A percentile compares a stretch with the other conserved stretches of the same genome.
Conservation (phyloP, 2,888 invertebrate genomes). For the Orchestes rusci region DNA sequence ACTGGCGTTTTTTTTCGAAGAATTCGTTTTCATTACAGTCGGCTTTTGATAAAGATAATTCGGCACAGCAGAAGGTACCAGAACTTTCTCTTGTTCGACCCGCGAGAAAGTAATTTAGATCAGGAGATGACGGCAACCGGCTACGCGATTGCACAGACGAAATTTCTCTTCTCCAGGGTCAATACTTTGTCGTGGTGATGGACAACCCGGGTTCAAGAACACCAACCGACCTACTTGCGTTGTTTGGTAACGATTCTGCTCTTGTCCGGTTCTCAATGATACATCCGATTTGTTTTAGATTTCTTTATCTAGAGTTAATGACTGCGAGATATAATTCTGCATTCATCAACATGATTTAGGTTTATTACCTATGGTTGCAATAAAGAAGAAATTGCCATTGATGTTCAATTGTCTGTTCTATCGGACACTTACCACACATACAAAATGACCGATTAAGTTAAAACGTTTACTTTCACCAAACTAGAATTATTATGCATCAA, state of each 20-base stretch:
- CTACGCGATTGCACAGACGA: constrained; percentile 21
- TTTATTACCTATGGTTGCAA: no score
- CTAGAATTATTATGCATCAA: no score
- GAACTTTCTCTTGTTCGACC: constrained; percentile 25
- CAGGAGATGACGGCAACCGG: constrained; percentile 21
- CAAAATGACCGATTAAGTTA: no score
- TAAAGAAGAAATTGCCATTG: no score
- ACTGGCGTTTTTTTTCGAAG: constrained; percentile 7
- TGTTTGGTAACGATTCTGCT: constrained; percentile 3
- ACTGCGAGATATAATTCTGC: neutral
- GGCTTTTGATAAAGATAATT: constrained; percentile 19
- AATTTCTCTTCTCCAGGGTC: constrained; percentile 25
- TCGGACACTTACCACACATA: no score
- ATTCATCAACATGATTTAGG: no score
- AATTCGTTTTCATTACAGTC: constrained; percentile 13
- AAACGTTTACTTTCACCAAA: no score
- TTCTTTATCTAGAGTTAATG: no score
- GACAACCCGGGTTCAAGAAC: constrained; percentile 23
- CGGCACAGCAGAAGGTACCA: constrained; percentile 15
- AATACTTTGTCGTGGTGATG: constrained; percentile 16
- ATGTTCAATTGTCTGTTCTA: no score
- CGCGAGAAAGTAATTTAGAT: constrained; percentile 28
- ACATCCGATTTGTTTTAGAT: no score
- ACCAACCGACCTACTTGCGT: constrained; percentile 18
- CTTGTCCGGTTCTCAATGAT: no score